phyloP scores from a whole-genome alignment of 2,888 invertebrate genomes.

The Perdita meconis region DNA sequence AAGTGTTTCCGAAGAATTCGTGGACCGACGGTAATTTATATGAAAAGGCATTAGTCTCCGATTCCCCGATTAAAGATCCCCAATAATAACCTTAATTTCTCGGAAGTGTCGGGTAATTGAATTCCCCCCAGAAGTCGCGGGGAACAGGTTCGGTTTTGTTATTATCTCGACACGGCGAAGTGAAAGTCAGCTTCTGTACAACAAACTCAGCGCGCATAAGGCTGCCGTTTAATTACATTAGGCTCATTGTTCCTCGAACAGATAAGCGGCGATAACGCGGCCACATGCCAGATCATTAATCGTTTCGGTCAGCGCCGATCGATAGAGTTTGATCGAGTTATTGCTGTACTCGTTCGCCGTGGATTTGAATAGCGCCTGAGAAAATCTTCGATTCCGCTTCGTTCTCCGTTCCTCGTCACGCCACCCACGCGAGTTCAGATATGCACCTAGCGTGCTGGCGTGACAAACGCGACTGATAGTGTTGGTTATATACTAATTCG shows the following conservation, averaged over 20 bases:
- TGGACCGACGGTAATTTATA: background rate
- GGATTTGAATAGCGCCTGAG: background rate
- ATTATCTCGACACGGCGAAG: constrained; percentile 32
- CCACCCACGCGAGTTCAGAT: constrained; percentile 60
- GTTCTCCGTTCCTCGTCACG: background rate
- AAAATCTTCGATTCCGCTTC: background rate
- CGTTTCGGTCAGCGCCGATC: constrained; percentile 14
- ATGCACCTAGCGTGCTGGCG: constrained; percentile 41
- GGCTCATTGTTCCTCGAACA: constrained; percentile 45
- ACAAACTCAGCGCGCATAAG: constrained; percentile 31
- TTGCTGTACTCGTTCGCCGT: background rate
- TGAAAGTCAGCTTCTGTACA: constrained; percentile 34
- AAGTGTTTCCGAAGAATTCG: background rate
- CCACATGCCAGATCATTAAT: constrained; percentile 1
- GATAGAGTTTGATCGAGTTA: background rate
- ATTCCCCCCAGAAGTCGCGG: background rate
- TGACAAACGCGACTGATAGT: constrained; percentile 63
- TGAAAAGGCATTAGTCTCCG: background rate
- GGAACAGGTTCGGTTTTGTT: constrained; percentile 12
- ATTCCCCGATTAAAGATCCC: background rate
- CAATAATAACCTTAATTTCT: background rate
- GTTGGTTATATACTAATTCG: constrained; percentile 62
- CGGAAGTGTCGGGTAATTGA: constrained; percentile 11
- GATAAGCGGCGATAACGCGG: constrained; percentile 32
- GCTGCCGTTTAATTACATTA: constrained; percentile 55